These are phyloP conservation scores for Acrobasis repandana DNA, from an alignment of 2,888 invertebrate genomes.

Conservation along the genomic window DNA sequence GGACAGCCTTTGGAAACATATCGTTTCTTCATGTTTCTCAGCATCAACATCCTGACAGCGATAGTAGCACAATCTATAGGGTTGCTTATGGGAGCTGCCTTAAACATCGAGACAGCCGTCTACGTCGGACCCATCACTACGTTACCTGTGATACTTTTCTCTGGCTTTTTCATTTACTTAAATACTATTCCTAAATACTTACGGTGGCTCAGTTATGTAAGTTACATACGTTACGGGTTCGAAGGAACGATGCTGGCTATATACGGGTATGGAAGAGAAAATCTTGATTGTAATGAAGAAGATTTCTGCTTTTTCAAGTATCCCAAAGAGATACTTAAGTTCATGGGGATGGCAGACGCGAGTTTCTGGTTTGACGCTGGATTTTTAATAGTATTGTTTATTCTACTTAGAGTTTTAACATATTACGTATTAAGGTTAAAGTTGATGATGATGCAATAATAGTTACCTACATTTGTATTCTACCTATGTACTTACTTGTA, in stretches of 20 bases:
- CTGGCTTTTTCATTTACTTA: slow-evolving; percentile 97
- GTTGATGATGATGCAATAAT: slow-evolving; percentile 83
- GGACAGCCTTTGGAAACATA: slow-evolving; percentile 94
- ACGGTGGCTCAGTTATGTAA: slow-evolving; percentile 94
- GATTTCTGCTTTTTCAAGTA: slow-evolving; percentile 92
- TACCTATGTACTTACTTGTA: too few species aligned
- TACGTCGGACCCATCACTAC: slow-evolving; percentile 94
- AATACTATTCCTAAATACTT: slow-evolving; percentile 94
- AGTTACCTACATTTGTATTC: too few species aligned
- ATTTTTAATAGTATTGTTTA: slow-evolving; percentile 90
- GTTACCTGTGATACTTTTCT: slow-evolving; percentile 95
- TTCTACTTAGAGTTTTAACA: slow-evolving; percentile 89
- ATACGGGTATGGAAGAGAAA: slow-evolving; percentile 92
- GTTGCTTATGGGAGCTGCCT: slow-evolving; percentile 95
- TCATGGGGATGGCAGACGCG: slow-evolving; percentile 91
- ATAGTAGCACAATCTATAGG: slow-evolving; percentile 96
- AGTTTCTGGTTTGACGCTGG: slow-evolving; percentile 92
- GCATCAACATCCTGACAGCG: slow-evolving; percentile 90
- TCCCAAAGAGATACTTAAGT: slow-evolving; percentile 91
- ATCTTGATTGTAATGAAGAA: slow-evolving; percentile 91
- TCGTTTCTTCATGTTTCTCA: slow-evolving; percentile 91
- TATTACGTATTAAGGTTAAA: slow-evolving; percentile 93
- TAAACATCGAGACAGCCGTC: slow-evolving; percentile 91
- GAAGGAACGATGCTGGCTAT: slow-evolving; percentile 96
- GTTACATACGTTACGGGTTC: slow-evolving; percentile 94